phyloP scores from a whole-genome alignment of 2,797 vertebrate species.

The Etheostoma perlongum region DNA sequence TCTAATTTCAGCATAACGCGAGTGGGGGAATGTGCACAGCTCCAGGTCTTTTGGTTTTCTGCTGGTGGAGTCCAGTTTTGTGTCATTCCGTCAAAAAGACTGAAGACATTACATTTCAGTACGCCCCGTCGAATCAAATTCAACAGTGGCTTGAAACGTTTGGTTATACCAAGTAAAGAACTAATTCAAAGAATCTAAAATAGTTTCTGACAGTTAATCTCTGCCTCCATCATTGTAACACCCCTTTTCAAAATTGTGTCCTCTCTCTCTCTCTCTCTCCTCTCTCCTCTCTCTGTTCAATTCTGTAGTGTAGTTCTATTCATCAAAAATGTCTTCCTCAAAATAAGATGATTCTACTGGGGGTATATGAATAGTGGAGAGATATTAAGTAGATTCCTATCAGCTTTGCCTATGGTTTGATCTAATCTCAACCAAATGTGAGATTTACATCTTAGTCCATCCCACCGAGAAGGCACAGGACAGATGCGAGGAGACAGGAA shows the following conservation, averaged over 20 bases:
- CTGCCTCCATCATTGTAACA: background rate
- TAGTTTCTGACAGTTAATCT: slow-evolving; percentile 2
- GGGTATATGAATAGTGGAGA: background rate
- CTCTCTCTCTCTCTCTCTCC: too few relatives aligned
- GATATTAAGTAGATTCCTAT: background rate
- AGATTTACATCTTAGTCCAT: background rate
- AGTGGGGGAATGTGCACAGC: background rate
- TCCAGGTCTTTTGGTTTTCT: slow-evolving; percentile 4
- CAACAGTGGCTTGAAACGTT: background rate
- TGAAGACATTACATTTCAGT: slow-evolving; percentile 4
- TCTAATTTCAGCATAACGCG: background rate
- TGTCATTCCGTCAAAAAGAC: slow-evolving; percentile 8
- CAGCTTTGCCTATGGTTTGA: background rate
- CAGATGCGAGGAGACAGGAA: too few relatives aligned
- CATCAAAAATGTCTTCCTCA: background rate
- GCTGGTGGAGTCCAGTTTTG: slow-evolving; percentile 26
- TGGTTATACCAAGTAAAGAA: background rate
- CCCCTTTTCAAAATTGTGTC: background rate
- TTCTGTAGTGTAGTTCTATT: too few relatives aligned
- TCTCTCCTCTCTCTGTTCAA: too few relatives aligned
- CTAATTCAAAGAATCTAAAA: background rate
- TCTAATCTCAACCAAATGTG: background rate
- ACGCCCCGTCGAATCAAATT: background rate
- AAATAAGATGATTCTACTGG: background rate
- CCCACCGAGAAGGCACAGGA: too few relatives aligned